Percentiles rank a stretch among this genome's conserved stretches.
phyloP scores from a whole-genome alignment of 2,113 vertebrate species.

The Gobiocypris rarus region DNA sequence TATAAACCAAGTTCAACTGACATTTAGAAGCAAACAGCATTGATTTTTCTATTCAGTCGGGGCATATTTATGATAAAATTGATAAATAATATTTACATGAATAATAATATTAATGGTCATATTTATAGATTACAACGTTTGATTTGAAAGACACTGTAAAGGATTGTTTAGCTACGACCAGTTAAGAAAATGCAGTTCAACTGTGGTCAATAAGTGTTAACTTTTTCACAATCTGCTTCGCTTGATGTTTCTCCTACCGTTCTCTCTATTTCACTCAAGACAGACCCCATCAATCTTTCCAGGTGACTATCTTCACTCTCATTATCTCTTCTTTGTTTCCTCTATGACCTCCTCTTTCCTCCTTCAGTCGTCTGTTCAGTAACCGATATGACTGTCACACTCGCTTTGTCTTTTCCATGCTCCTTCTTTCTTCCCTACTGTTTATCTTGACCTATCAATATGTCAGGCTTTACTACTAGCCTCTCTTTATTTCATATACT shows the following conservation, averaged over 20 bases:
- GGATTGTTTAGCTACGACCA: not conserved
- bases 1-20: not conserved
- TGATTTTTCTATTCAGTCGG: not conserved
- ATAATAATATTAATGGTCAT: not conserved
- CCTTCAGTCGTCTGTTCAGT: conserved; percentile 28
- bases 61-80: not conserved
- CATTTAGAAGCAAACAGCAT: not conserved
- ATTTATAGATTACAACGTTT: not conserved
- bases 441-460: conserved; percentile 33
- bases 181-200: not conserved
- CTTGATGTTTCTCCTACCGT: not conserved
- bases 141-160: not conserved
- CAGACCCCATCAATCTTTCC: conserved; percentile 35
- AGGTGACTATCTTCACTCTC: conserved; percentile 32
- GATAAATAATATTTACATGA: not conserved
- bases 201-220: not conserved
- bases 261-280: not conserved
- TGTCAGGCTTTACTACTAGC: not conserved
- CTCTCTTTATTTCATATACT: conserved; percentile 15
- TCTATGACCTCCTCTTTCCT: conserved; percentile 40
- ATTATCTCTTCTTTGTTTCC: conserved; percentile 20
- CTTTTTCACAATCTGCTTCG: not conserved
- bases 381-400: conserved; percentile 13
- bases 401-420: not conserved
- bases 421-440: conserved; percentile 8